Conservation (phyloP, 2,797 vertebrate species). For the Chaetophractus vellerosus region DNA sequence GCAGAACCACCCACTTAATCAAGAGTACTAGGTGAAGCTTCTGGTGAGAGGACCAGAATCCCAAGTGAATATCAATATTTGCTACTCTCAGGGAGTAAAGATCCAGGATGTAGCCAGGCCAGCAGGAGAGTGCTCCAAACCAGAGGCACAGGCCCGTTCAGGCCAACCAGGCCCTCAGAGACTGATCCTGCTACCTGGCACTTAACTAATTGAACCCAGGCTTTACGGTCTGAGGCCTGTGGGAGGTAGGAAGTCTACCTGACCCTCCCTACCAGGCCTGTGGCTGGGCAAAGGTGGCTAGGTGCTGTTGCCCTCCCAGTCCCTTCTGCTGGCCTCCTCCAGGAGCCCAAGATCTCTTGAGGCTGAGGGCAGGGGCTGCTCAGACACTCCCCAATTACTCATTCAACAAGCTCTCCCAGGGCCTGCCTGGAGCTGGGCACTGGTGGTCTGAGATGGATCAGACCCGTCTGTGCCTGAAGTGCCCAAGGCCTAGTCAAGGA, state of each 20-base stretch:
- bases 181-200: background rate
- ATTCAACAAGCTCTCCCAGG: background rate
- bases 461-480: background rate
- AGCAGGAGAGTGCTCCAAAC: background rate
- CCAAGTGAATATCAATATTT: background rate
- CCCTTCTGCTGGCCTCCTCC: background rate
- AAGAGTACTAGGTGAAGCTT: background rate
- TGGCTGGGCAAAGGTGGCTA: background rate
- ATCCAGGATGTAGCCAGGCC: background rate
- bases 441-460: background rate
- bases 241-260: background rate
- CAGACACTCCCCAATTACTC: background rate
- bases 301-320: background rate
- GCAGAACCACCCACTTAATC: background rate
- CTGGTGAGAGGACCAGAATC: background rate
- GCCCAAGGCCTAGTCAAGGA: background rate
- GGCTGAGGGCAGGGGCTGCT: background rate
- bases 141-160: background rate
- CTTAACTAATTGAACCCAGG: background rate
- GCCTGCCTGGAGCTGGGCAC: background rate
- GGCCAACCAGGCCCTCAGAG: background rate
- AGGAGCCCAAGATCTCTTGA: background rate
- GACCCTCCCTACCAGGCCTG: background rate
- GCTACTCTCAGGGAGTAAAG: slow-evolving; percentile 1
- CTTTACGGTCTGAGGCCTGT: background rate